Evolutionary conservation across 92 coral and sea anemone species (phyloP), one percentile per base, ranked within the genome.

Genomic region (Palythoa grandiflora): DNA sequence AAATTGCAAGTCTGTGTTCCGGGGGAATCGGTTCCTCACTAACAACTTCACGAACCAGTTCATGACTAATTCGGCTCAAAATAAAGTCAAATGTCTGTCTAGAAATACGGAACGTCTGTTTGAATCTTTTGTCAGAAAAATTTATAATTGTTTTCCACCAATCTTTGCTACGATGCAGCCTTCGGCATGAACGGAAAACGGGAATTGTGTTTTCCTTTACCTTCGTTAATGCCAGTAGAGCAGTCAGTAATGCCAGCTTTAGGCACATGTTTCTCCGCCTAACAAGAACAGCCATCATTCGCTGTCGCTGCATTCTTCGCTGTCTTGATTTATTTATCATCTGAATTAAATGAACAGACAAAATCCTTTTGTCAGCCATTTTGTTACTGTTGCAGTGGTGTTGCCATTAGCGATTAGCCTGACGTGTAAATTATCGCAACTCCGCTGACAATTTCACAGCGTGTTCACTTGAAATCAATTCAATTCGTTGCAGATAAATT

Each of bases 191-290:
- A 28, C 28, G 28, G 28, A 28, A 28, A 28, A 28, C 28, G 28
- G 28, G 28, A 28, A 28, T 28, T 5, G 66, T 19, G 66, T 59
- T 19, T 59, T 59, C 66, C 66, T 59, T 59, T 9, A 36, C 73
- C 36, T 68, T 68, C 20, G 72, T 66, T 66, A 66, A 66, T 9
- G 72, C 72, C 20, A 66, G 72, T 16, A 66, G 72, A 6, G 72
- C 72, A 35, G 72, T 19, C 72, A 66, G 37, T 66, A 66, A 19
- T 16, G 72, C 72, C 36, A 66, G 72, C 72, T 66, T 66, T 28
- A 66, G 72, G 72, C 28, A 66, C 35, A 66, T 5, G n/a, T 66
- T 66, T 66, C 72, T 66, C 35, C 37, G 20, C 37, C 72, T 19
- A 35, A 66, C 35, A 66, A 14, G 72, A 66, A 19, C 15, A 66